Evolutionary conservation across 2,797 vertebrate species (phyloP), one percentile per base, ranked within the genome.

Genomic region (Karalla daura): DNA sequence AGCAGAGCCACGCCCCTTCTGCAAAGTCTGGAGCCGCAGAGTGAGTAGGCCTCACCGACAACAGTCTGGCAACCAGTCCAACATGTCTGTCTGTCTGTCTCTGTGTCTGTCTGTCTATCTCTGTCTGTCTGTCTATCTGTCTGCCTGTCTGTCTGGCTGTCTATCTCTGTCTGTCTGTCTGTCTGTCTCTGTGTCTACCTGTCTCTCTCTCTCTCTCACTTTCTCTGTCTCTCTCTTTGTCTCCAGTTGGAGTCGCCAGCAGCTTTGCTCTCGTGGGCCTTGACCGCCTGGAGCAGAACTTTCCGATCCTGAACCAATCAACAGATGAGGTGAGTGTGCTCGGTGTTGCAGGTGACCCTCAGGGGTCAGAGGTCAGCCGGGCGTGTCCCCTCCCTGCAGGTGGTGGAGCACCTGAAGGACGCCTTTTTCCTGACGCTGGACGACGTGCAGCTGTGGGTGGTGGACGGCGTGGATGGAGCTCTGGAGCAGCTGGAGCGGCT

Each of bases 261-360:
- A 80, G 14, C 11, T 86, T 86, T 1, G 92, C 84, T 1, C 78
- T 91, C 1, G 50, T 72, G 6, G 90, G 92, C 24, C 75, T 94
- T 7, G 89, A 92, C 1, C 75, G 76, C 53, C 76, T 94, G 71
- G 90, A 94, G 72, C 87, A 15, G 4, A 85, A 35, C 61, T 91
- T 93, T 33, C 91, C 93, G 0, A 52, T 94, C 39, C 79, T 94
- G 54, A 88, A 91, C 56, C 90, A 91, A 43, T 88, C 92, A 1
- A 81, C 91, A 15, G 91, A 92, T 2, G 88, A 93, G 91, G 91
- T 93, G 12, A 1, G 30, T 52, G 2, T 36, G 32, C 7, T 13
- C 10, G 28, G 13, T 37, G 14, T 37, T 15, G n/a, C n/a, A n/a
- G n/a, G n/a, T 5, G 2, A 5, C 28, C 43, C 32, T 50, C 8